Conservation (phyloP, 2,888 invertebrate species). For the Mimachlamys varia region DNA sequence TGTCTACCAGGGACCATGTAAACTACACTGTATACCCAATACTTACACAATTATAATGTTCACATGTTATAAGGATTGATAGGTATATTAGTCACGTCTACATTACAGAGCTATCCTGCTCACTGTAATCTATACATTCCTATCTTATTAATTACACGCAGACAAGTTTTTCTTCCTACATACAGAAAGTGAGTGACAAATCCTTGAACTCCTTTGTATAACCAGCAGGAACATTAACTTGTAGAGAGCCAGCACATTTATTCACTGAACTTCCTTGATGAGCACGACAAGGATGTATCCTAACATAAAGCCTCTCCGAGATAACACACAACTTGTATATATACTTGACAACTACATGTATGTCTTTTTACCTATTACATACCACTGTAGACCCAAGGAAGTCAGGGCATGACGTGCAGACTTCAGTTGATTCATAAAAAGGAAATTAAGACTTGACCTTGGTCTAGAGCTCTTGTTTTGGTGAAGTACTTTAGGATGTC, state of each 20-base stretch:
- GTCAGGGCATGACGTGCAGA: not conserved
- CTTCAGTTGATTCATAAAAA: not conserved
- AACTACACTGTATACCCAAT: constrained; percentile 6
- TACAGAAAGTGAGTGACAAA: constrained; percentile 19
- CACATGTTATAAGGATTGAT: not conserved
- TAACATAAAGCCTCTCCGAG: not conserved
- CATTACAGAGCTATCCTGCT: not conserved
- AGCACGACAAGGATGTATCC: not conserved
- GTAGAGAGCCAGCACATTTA: not conserved
- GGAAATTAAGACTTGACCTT: constrained; percentile 15
- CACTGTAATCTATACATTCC: not conserved
- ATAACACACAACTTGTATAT: not conserved
- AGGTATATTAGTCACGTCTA: not conserved
- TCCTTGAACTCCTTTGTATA: not conserved
- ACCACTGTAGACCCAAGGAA: constrained; percentile 1
- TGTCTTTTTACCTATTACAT: not conserved
- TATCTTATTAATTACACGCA: not conserved
- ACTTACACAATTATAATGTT: not conserved
- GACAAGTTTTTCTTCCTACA: not conserved
- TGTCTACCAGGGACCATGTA: not conserved
- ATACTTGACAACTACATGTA: constrained; percentile 19
- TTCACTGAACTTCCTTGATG: constrained; percentile 27
- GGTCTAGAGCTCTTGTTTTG: not conserved
- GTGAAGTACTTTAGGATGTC: constrained; percentile 5
- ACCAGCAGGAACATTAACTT: not conserved